A percentile compares a stretch with the other conserved stretches of the same genome.
Evolutionary conservation across 1,140 invertebrate species (phyloP).

Genomic region (Centruroides sculpturatus): DNA sequence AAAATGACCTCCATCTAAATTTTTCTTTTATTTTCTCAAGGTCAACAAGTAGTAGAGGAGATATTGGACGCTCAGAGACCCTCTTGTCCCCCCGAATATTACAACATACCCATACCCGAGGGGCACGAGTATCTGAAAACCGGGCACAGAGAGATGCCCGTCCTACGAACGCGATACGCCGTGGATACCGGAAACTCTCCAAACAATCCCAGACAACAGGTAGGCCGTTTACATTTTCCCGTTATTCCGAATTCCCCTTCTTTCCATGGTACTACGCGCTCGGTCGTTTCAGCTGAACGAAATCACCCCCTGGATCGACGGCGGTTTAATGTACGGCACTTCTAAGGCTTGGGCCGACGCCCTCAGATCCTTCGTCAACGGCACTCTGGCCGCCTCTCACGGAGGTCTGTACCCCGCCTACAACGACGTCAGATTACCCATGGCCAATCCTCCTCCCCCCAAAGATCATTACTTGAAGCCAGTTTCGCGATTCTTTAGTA

Average conservation of each 20-base stretch:
- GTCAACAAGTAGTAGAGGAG: constrained; percentile 47
- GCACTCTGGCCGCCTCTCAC: constrained; percentile 29
- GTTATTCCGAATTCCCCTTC: too few relatives aligned
- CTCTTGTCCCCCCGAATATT: constrained; percentile 42
- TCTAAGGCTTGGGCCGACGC: constrained; percentile 42
- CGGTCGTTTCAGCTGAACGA: constrained; percentile 37
- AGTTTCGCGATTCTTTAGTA: constrained; percentile 41
- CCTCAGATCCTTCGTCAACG: constrained; percentile 33
- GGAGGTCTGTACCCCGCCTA: constrained; percentile 34
- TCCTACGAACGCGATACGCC: constrained; percentile 36
- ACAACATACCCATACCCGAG: constrained; percentile 38
- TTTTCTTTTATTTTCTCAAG: constrained; percentile 21
- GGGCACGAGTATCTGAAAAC: constrained; percentile 24
- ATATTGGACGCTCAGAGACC: constrained; percentile 42
- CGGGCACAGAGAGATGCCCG: constrained; percentile 30
- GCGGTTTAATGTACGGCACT: constrained; percentile 42
- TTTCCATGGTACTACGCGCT: neutral
- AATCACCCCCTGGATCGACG: constrained; percentile 45
- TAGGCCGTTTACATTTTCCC: constrained; percentile 11
- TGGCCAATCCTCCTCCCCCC: constrained; percentile 43
- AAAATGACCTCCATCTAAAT: neutral
- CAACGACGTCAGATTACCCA: constrained; percentile 29
- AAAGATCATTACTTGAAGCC: constrained; percentile 28
- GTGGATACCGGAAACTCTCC: constrained; percentile 34
- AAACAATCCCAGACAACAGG: constrained; percentile 41